These are phyloP conservation scores for Gavialis gangeticus DNA, from an alignment of 2,113 vertebrate genomes.

Conservation along the genomic window DNA sequence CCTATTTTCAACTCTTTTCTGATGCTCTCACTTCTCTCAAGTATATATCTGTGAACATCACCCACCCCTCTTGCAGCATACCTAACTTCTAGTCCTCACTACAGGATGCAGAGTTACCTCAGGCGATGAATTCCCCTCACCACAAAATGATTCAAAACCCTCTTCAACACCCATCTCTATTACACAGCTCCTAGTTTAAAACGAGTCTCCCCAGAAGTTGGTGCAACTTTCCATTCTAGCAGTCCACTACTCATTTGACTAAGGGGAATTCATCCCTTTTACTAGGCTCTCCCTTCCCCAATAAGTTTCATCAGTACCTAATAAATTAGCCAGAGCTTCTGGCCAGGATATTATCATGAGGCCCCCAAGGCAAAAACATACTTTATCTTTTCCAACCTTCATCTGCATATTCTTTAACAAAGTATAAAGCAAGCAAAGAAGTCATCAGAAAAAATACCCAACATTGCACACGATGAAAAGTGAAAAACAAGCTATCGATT, in stretches of 20 bases:
- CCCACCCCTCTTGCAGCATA: not conserved
- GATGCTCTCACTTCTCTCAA: not conserved
- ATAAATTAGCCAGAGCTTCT: fast-evolving
- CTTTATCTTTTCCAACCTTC: not conserved
- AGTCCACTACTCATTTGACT: not conserved
- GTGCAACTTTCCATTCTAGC: fast-evolving
- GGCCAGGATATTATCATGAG: fast-evolving
- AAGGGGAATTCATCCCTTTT: not conserved
- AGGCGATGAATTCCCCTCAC: too few relatives aligned
- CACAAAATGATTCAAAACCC: not conserved
- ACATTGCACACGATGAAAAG: fast-evolving
- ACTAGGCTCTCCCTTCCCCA: not conserved
- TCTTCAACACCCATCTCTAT: fast-evolving
- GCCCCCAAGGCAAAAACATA: fast-evolving
- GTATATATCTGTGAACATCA: not conserved
- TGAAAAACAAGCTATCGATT: not conserved
- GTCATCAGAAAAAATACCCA: not conserved
- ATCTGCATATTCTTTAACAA: fast-evolving
- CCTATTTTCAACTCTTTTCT: not conserved
- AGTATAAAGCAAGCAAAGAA: fast-evolving
- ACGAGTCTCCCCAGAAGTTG: not conserved
- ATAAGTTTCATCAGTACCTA: not conserved
- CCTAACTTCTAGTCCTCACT: not conserved
- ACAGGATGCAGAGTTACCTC: not conserved
- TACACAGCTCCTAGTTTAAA: fast-evolving